phyloP scores from a whole-genome alignment of 2,888 invertebrate species.

The Drosophila lutescens region DNA sequence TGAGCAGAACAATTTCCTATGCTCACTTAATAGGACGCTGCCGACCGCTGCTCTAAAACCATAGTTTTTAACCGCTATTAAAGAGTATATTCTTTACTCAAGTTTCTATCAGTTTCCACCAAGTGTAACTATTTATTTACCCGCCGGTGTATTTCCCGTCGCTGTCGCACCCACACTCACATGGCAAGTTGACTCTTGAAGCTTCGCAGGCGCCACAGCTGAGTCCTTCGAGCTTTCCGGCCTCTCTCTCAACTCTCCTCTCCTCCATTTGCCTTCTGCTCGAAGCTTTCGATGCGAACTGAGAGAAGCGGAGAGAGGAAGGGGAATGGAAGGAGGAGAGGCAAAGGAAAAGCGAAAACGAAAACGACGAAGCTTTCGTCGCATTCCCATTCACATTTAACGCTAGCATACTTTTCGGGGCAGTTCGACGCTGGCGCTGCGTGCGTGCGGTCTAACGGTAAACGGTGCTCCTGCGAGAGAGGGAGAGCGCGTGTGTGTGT shows the following conservation, averaged over 20 bases:
- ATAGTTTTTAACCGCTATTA: too few relatives aligned
- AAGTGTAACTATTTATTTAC: background rate
- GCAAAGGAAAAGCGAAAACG: background rate
- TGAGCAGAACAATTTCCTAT: too few relatives aligned
- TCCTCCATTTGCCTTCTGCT: background rate
- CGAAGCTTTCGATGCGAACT: slow-evolving; percentile 15
- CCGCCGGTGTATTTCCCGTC: slow-evolving; percentile 1
- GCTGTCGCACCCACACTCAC: slow-evolving; percentile 21
- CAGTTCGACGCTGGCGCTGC: slow-evolving; percentile 79
- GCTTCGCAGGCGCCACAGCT: slow-evolving; percentile 47
- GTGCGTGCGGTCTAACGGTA: slow-evolving; percentile 72
- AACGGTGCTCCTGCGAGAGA: slow-evolving; percentile 24
- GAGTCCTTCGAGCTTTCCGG: slow-evolving; percentile 41
- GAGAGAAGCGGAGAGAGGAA: background rate
- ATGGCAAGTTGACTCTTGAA: slow-evolving; percentile 49
- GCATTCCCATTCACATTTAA: slow-evolving; percentile 6
- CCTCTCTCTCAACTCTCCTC: slow-evolving; percentile 2
- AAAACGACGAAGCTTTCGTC: slow-evolving; percentile 18
- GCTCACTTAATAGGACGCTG: too few relatives aligned
- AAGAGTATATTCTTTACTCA: too few relatives aligned
- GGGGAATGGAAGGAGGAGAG: background rate
- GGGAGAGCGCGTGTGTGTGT: slow-evolving; percentile 8
- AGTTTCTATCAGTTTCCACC: too few relatives aligned
- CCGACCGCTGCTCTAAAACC: too few relatives aligned
- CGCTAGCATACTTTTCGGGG: slow-evolving; percentile 62